Percentiles rank a stretch among this genome's conserved stretches.
Conservation (phyloP, 1,140 invertebrate species). For the Drosophila ironensis region DNA sequence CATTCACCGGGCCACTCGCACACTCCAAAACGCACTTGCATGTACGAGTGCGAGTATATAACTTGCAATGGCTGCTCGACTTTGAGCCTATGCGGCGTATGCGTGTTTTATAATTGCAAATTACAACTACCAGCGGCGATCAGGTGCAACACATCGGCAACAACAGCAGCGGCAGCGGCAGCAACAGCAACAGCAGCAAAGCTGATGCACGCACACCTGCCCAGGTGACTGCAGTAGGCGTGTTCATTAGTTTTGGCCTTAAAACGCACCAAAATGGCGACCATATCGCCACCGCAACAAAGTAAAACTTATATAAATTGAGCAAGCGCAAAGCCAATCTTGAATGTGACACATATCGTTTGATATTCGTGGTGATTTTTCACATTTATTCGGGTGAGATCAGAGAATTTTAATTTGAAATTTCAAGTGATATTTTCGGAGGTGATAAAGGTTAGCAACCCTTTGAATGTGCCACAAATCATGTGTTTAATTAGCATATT, state of each 20-base stretch:
- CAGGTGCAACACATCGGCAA: constrained; percentile 16
- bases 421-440: background rate
- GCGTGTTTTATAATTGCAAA: constrained; percentile 72
- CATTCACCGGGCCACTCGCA: constrained; percentile 52
- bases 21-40: background rate
- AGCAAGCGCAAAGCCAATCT: constrained; percentile 30
- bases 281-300: constrained; percentile 29
- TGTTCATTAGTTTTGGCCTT: constrained; percentile 63
- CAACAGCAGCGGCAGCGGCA: too few relatives aligned
- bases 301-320: constrained; percentile 28
- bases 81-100: constrained; percentile 55
- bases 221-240: constrained; percentile 53
- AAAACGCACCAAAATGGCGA: constrained; percentile 64
- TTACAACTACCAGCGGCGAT: constrained; percentile 36
- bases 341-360: constrained; percentile 34
- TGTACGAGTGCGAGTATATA: too few relatives aligned
- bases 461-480: too few relatives aligned
- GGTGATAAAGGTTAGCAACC: background rate
- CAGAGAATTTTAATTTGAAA: constrained; percentile 2
- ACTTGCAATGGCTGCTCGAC: constrained; percentile 33
- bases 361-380: constrained; percentile 10
- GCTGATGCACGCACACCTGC: constrained; percentile 17
- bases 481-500: too few relatives aligned
- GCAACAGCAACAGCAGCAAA: too few relatives aligned
- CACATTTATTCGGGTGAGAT: constrained; percentile 26